phyloP scores from a whole-genome alignment of 2,888 invertebrate species.

The Suillia variegata region DNA sequence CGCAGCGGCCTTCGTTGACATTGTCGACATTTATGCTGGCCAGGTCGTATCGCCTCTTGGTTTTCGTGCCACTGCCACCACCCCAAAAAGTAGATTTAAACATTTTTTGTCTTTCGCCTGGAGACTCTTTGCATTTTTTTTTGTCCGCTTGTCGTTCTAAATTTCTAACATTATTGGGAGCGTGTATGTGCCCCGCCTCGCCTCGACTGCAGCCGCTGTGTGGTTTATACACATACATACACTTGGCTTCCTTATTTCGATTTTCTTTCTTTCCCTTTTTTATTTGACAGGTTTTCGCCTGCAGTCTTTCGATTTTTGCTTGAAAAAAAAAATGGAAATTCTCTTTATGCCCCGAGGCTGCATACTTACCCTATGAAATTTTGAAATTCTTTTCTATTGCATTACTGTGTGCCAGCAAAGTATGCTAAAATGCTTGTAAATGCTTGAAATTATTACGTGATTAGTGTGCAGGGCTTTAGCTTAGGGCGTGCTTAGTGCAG shows the following conservation, averaged over 20 bases:
- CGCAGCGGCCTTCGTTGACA: no score
- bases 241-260: neutral
- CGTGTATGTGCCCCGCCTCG: no score
- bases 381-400: neutral
- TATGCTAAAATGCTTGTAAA: conserved; percentile 32
- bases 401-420: neutral
- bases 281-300: neutral
- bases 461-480: conserved; percentile 33
- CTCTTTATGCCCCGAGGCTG: conserved; percentile 13
- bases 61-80: no score
- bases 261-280: neutral
- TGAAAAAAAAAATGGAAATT: no score
- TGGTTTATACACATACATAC: neutral
- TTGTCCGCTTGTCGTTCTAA: no score
- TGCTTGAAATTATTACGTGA: conserved; percentile 39
- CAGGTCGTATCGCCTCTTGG: no score
- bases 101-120: no score
- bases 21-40: no score
- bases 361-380: neutral
- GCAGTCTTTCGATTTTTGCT: conserved; percentile 23
- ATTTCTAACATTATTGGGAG: no score
- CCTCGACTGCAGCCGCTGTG: neutral
- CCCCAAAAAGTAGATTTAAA: no score
- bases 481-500: conserved; percentile 18
- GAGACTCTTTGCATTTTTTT: no score